Percentiles rank a stretch among this genome's conserved stretches.
Conservation (phyloP, 1,140 invertebrate genomes). For the Eueides isabella region DNA sequence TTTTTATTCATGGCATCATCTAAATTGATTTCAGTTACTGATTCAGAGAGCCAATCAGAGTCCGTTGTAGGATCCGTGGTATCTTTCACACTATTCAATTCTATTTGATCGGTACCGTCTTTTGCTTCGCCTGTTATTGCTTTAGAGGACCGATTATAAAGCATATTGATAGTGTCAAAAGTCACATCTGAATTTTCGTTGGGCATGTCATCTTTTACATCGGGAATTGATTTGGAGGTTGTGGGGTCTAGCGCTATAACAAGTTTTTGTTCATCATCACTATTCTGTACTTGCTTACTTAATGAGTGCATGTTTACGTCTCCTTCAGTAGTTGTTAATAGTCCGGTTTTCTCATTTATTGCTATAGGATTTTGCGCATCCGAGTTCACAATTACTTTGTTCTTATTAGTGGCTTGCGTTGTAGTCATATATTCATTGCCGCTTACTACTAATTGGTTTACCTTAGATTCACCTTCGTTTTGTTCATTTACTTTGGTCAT, state of each 20-base stretch:
- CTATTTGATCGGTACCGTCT: conserved; percentile 35
- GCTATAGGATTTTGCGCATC: neutral
- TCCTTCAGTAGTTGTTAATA: conserved; percentile 45
- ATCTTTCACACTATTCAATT: conserved; percentile 39
- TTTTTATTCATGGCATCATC: conserved; percentile 58
- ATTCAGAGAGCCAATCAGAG: conserved; percentile 67
- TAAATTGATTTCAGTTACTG: conserved; percentile 63
- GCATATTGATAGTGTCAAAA: conserved; percentile 62
- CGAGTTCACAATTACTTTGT: conserved; percentile 12
- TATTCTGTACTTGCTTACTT: conserved; percentile 54
- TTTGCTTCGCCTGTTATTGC: conserved; percentile 51
- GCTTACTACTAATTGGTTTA: conserved; percentile 1
- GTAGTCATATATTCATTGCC: neutral
- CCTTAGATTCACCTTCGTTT: conserved; percentile 16
- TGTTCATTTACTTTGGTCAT: conserved; percentile 14
- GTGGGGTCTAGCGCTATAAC: conserved; percentile 50
- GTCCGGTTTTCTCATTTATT: conserved; percentile 29
- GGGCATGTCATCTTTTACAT: conserved; percentile 41
- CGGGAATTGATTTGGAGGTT: conserved; percentile 44
- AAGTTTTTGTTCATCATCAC: conserved; percentile 53
- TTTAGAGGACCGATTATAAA: conserved; percentile 66
- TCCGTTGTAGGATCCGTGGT: conserved; percentile 51
- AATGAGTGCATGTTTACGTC: conserved; percentile 39
- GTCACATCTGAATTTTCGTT: conserved; percentile 57
- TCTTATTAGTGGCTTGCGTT: conserved; percentile 10